Conservation (phyloP, 2,888 invertebrate genomes). For the Syrista parreyssii region DNA sequence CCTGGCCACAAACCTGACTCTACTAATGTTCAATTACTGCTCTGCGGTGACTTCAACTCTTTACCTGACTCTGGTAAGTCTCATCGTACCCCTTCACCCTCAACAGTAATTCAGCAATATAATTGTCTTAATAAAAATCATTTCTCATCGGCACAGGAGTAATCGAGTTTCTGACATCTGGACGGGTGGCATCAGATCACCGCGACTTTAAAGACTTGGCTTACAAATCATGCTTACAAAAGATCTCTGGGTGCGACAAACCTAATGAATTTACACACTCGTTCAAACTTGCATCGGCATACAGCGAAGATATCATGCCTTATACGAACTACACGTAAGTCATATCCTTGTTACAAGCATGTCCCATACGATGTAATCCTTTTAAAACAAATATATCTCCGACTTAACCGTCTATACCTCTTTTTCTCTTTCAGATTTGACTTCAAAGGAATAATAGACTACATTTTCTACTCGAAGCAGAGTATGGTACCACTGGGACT, state of each 20-base stretch:
- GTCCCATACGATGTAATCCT: neutral
- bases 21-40: slow-evolving; percentile 87
- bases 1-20: slow-evolving; percentile 79
- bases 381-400: neutral
- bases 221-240: slow-evolving; percentile 90
- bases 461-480: slow-evolving; percentile 97
- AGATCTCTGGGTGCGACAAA: slow-evolving; percentile 88
- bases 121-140: neutral
- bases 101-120: no score
- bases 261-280: slow-evolving; percentile 93
- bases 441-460: slow-evolving; percentile 99
- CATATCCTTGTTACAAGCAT: neutral
- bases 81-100: neutral
- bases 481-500: slow-evolving; percentile 95
- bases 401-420: neutral
- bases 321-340: slow-evolving; percentile 98
- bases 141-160: slow-evolving; percentile 76
- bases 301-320: slow-evolving; percentile 95
- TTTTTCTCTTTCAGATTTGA: slow-evolving; percentile 81
- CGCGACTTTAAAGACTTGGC: slow-evolving; percentile 96
- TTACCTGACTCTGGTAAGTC: slow-evolving; percentile 90
- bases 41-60: slow-evolving; percentile 99
- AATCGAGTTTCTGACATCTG: slow-evolving; percentile 92
- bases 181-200: slow-evolving; percentile 91
- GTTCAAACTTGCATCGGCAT: slow-evolving; percentile 94